A percentile compares a stretch with the other conserved stretches of the same genome.
Evolutionary conservation across 2,888 invertebrate species (phyloP).

Genomic region (Siphonodentalium dalli): DNA sequence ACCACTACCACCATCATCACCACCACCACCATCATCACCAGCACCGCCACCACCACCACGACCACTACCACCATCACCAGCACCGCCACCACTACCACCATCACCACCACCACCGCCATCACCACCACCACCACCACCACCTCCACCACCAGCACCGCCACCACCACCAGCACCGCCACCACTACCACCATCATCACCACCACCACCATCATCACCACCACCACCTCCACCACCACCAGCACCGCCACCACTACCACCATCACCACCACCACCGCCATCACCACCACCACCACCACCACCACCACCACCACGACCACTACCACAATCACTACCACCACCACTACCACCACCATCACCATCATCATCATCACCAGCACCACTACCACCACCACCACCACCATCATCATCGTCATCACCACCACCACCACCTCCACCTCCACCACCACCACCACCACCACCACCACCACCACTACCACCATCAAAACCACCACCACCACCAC

Average conservation of each 20-base stretch:
- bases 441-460: background rate
- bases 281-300: conserved; percentile 3
- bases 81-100: no score
- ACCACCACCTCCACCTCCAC: background rate
- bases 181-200: conserved; percentile 1
- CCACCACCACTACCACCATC: no score
- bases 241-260: no score
- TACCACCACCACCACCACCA: conserved; percentile 1
- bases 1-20: conserved; percentile 1
- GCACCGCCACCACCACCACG: conserved; percentile 2
- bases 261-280: conserved; percentile 3
- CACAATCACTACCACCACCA: no score
- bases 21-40: background rate
- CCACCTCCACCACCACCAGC: conserved; percentile 2
- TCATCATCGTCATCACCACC: background rate
- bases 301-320: conserved; percentile 2
- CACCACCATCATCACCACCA: conserved; percentile 3
- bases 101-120: conserved; percentile 2
- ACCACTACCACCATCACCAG: background rate
- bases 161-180: no score
- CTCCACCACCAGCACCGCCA: no score
- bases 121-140: conserved; percentile 1
- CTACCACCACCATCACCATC: conserved; percentile 3
- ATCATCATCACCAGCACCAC: conserved; percentile 1
- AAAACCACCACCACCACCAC: no score